Conservation (phyloP, 2,888 invertebrate species). For the Alcis repandata region DNA sequence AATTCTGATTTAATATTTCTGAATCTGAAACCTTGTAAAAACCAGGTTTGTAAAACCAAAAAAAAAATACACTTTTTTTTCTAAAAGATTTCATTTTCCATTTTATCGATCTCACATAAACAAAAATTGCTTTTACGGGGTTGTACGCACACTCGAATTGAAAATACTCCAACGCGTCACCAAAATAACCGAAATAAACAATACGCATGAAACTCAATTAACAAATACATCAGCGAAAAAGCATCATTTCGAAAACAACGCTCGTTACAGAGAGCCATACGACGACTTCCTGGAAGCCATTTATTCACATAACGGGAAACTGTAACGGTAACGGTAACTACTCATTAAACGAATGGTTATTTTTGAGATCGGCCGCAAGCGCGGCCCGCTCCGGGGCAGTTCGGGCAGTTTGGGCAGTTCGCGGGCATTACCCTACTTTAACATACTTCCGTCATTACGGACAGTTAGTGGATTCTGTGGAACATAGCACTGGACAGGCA, state of each 20-base stretch:
- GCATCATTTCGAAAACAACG: background rate
- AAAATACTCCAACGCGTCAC: no score
- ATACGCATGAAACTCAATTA: background rate
- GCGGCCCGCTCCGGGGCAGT: background rate
- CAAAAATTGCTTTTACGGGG: no score
- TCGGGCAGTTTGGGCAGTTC: slow-evolving; percentile 8
- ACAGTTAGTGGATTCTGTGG: slow-evolving; percentile 1
- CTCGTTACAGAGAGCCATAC: background rate
- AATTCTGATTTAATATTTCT: no score
- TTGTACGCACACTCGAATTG: no score
- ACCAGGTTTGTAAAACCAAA: no score
- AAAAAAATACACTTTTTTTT: no score
- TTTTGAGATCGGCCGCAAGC: slow-evolving; percentile 31
- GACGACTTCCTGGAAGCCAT: slow-evolving; percentile 15
- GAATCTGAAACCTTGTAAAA: no score
- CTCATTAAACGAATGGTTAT: slow-evolving; percentile 38
- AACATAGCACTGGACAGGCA: background rate
- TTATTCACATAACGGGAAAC: slow-evolving; percentile 28
- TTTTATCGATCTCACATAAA: no score
- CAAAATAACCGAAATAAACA: background rate
- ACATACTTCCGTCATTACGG: slow-evolving; percentile 18
- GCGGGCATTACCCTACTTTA: slow-evolving; percentile 28
- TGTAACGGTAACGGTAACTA: slow-evolving; percentile 32
- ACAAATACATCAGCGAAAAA: background rate
- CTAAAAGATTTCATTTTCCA: no score